These are phyloP conservation scores for Staurois parvus DNA, from an alignment of 2,797 vertebrate genomes.

Conservation along the genomic window DNA sequence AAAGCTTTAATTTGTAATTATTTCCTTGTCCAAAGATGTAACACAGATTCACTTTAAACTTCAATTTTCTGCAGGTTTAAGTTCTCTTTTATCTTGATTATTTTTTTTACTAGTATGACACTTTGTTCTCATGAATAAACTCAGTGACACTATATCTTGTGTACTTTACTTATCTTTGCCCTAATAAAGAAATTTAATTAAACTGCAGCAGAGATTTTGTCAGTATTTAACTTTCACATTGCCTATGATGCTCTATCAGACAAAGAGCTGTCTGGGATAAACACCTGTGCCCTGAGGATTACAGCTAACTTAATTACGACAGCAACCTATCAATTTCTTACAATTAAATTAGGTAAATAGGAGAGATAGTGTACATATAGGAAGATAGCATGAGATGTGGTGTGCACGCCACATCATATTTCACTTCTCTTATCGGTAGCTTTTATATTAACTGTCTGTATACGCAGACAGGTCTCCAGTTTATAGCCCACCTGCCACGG, in stretches of 20 bases:
- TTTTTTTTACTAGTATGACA: too few relatives aligned
- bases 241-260: neutral
- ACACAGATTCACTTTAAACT: too few relatives aligned
- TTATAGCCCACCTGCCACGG: constrained; percentile 18
- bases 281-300: constrained; percentile 56
- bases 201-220: neutral
- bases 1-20: too few relatives aligned
- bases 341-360: constrained; percentile 58
- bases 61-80: too few relatives aligned
- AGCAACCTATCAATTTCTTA: constrained; percentile 54
- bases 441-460: constrained; percentile 33
- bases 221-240: constrained; percentile 28
- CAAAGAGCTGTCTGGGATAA: neutral
- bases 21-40: too few relatives aligned
- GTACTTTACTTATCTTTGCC: neutral
- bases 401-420: constrained; percentile 32
- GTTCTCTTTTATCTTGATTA: too few relatives aligned
- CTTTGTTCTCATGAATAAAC: neutral
- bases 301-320: constrained; percentile 54
- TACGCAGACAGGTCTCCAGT: constrained; percentile 33
- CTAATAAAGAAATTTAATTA: constrained; percentile 28
- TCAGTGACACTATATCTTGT: neutral
- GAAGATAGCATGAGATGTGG: constrained; percentile 25
- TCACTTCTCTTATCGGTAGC: constrained; percentile 49
- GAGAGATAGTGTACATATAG: constrained; percentile 1